phyloP scores from a whole-genome alignment of 2,797 vertebrate genomes.

The Melanotaenia trifasciata region DNA sequence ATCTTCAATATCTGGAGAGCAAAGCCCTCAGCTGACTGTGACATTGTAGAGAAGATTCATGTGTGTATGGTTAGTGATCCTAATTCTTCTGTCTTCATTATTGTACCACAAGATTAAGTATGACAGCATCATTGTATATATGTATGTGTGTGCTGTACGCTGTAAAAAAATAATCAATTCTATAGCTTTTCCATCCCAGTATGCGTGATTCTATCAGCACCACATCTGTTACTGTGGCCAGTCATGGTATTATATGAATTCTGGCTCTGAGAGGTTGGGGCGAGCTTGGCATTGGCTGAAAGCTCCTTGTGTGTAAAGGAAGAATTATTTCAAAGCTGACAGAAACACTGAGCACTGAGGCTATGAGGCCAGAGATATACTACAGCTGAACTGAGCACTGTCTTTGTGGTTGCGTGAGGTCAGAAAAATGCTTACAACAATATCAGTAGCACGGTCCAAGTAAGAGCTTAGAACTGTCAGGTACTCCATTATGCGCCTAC shows the following conservation, averaged over 20 bases:
- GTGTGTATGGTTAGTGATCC: conserved; percentile 36
- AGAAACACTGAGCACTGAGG: conserved; percentile 53
- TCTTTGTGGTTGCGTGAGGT: conserved; percentile 68
- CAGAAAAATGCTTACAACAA: conserved; percentile 74
- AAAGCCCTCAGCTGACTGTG: conserved; percentile 12
- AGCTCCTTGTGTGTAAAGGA: conserved; percentile 66
- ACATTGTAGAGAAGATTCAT: conserved; percentile 21
- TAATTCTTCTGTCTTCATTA: conserved; percentile 48
- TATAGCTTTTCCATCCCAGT: conserved; percentile 17
- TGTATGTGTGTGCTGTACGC: neutral
- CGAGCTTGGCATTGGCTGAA: conserved; percentile 67
- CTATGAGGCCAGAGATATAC: conserved; percentile 54
- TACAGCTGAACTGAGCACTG: conserved; percentile 42
- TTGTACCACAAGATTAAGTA: conserved; percentile 32
- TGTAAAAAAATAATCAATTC: conserved; percentile 2
- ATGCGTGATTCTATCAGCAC: conserved; percentile 51
- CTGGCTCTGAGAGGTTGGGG: conserved; percentile 46
- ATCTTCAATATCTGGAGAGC: conserved; percentile 9
- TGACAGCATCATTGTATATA: conserved; percentile 9
- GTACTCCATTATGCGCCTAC: conserved; percentile 59
- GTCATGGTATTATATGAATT: conserved; percentile 57
- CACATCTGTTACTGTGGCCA: conserved; percentile 65
- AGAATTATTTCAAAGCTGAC: conserved; percentile 69
- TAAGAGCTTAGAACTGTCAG: conserved; percentile 67
- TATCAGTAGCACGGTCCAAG: conserved; percentile 52